These are phyloP conservation scores for Chelonoidis abingdonii DNA, from an alignment of 2,113 vertebrate species.

Conservation along the genomic window DNA sequence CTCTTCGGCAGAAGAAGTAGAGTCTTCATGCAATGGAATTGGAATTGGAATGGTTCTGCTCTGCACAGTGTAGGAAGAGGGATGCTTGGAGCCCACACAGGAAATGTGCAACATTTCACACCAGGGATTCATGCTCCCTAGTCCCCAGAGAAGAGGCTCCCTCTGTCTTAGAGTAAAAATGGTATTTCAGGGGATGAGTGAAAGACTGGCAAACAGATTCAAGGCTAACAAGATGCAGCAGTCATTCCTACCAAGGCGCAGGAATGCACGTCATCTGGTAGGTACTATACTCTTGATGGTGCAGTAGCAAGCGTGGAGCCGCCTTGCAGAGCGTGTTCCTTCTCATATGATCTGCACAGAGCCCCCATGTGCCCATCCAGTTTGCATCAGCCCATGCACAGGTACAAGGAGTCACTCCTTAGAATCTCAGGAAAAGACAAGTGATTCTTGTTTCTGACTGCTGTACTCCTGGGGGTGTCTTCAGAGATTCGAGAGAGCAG, in stretches of 20 bases:
- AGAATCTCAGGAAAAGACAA: background rate
- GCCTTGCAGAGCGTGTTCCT: background rate
- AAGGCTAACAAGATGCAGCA: background rate
- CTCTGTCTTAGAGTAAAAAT: background rate
- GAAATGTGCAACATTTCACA: background rate
- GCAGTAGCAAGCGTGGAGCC: accelerated
- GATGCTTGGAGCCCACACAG: background rate
- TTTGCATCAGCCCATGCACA: background rate
- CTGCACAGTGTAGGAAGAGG: background rate
- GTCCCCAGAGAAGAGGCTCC: background rate
- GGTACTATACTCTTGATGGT: background rate
- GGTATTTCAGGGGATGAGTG: background rate
- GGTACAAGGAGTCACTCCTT: background rate
- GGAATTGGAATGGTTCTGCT: background rate
- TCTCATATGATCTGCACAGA: background rate
- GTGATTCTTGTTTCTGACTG: background rate
- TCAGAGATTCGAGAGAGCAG: background rate
- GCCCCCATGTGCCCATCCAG: no score
- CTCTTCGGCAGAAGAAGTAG: background rate
- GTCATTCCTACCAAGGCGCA: background rate
- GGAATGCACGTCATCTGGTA: background rate
- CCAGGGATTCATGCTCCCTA: background rate
- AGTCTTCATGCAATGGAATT: background rate
- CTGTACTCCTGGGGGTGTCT: background rate
- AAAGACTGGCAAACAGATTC: background rate